Conservation (phyloP, 2,888 invertebrate species). For the Drosophila silvestris region DNA sequence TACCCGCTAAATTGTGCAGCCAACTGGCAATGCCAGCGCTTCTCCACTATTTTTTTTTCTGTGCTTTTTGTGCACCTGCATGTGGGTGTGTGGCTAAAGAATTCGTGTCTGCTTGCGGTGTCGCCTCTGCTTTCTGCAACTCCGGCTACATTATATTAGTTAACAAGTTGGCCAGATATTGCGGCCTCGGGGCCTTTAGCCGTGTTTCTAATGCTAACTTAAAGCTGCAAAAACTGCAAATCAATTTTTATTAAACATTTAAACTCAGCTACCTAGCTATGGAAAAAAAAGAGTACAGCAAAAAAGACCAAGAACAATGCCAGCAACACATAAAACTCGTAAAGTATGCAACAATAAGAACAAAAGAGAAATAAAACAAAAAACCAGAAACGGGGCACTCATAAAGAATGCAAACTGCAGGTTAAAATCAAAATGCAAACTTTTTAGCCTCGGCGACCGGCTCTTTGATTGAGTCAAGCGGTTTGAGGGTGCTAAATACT, state of each 20-base stretch:
- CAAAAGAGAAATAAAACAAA: not conserved
- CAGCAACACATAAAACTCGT: not conserved
- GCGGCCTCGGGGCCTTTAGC: slow-evolving; percentile 26
- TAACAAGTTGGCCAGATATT: slow-evolving; percentile 67
- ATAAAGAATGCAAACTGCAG: slow-evolving; percentile 62
- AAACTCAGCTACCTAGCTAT: slow-evolving; percentile 5
- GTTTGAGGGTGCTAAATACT: slow-evolving; percentile 19
- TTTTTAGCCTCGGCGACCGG: slow-evolving; percentile 47
- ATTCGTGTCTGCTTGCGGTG: slow-evolving; percentile 53
- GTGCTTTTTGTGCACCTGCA: slow-evolving; percentile 25
- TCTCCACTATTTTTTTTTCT: slow-evolving; percentile 2
- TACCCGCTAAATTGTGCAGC: slow-evolving; percentile 73
- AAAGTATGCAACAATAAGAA: slow-evolving; percentile 17
- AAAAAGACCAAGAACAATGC: slow-evolving; percentile 17
- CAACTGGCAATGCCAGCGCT: slow-evolving; percentile 63
- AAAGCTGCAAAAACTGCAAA: slow-evolving; percentile 56
- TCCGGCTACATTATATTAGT: slow-evolving; percentile 61
- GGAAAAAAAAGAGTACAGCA: slow-evolving; percentile 14
- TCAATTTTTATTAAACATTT: slow-evolving; percentile 66
- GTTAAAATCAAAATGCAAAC: slow-evolving; percentile 53
- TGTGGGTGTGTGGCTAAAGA: slow-evolving; percentile 40
- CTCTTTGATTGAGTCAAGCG: slow-evolving; percentile 51
- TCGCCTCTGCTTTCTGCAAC: slow-evolving; percentile 29
- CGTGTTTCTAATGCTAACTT: slow-evolving; percentile 54
- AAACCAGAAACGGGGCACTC: slow-evolving; percentile 26